Evolutionary conservation across 2,113 vertebrate genomes (phyloP).

Genomic region (Neofelis nebulosa): DNA sequence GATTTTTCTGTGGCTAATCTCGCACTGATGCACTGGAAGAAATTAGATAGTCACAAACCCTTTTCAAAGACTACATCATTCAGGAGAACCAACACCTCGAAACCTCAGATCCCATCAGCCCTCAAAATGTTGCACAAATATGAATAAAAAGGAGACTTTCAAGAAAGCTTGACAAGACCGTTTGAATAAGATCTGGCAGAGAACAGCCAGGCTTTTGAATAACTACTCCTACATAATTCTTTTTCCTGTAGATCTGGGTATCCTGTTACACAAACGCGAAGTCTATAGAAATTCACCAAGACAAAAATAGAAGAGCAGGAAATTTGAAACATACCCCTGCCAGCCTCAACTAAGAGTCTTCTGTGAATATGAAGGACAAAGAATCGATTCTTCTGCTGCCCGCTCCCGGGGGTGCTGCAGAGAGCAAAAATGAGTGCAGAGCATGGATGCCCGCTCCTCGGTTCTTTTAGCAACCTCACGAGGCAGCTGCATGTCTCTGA

Average conservation of each 20-base stretch:
- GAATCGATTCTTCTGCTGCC: neutral
- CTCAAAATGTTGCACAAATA: constrained; percentile 26
- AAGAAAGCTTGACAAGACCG: neutral
- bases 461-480: neutral
- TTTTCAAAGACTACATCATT: neutral
- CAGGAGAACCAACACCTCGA: neutral
- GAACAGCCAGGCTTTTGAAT: neutral
- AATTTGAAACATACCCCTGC: constrained; percentile 32
- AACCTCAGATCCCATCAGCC: neutral
- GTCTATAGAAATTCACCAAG: constrained; percentile 27
- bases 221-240: neutral
- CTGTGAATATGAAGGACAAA: constrained; percentile 45
- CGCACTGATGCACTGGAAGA: neutral
- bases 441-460: rapidly evolving
- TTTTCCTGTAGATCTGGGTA: neutral
- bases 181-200: neutral
- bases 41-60: neutral
- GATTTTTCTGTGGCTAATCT: neutral
- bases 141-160: neutral
- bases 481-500: neutral
- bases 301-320: constrained; percentile 36
- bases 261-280: neutral
- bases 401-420: neutral
- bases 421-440: neutral
- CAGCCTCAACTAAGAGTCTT: neutral